Conservation (phyloP, 1,140 invertebrate genomes). For the Lasioglossum albipes region DNA sequence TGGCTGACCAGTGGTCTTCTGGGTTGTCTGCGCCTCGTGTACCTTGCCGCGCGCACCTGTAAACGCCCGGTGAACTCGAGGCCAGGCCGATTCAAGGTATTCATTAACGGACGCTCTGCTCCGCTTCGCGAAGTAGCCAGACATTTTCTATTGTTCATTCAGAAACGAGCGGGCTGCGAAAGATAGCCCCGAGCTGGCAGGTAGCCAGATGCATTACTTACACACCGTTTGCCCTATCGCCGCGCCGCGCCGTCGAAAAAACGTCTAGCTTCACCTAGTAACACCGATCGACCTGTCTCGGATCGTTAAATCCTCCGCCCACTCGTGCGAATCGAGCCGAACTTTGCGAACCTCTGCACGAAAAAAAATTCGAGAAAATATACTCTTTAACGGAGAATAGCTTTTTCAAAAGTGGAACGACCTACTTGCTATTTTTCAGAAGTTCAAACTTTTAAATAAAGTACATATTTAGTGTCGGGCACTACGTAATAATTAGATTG, state of each 20-base stretch:
- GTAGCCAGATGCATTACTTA: slow-evolving; percentile 56
- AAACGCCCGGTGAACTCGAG: slow-evolving; percentile 63
- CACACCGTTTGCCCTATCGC: slow-evolving; percentile 14
- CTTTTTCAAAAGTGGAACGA: too few relatives aligned
- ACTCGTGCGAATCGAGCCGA: too few relatives aligned
- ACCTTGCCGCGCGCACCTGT: slow-evolving; percentile 48
- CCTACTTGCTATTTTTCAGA: too few relatives aligned
- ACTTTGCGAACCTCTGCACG: too few relatives aligned
- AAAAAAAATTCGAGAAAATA: too few relatives aligned
- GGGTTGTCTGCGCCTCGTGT: slow-evolving; percentile 27
- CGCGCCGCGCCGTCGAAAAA: not conserved
- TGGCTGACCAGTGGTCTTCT: not conserved
- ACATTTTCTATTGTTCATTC: slow-evolving; percentile 68
- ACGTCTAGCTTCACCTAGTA: not conserved
- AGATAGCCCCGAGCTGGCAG: slow-evolving; percentile 57
- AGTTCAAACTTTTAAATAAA: too few relatives aligned
- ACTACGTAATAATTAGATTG: too few relatives aligned
- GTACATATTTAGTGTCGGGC: too few relatives aligned
- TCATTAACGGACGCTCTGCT: slow-evolving; percentile 56
- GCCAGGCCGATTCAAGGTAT: slow-evolving; percentile 65
- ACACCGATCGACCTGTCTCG: slow-evolving; percentile 25
- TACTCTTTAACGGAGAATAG: too few relatives aligned
- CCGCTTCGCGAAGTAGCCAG: slow-evolving; percentile 55
- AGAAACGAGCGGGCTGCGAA: slow-evolving; percentile 59
- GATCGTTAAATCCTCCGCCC: not conserved